Conservation (phyloP, 2,888 invertebrate species). For the Xanthorhoe designata region DNA sequence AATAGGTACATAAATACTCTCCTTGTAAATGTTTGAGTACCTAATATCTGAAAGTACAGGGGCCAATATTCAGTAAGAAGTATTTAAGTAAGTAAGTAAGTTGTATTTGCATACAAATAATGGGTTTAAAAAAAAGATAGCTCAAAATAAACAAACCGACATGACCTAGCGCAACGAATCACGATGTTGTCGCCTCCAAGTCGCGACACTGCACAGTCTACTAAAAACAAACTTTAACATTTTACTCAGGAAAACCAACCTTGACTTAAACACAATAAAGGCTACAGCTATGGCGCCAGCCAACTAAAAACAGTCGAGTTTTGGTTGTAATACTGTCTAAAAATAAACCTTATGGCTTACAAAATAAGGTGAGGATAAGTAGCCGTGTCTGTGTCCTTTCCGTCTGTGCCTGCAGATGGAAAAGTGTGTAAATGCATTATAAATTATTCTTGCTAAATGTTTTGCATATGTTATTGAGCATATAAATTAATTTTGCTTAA, state of each 20-base stretch:
- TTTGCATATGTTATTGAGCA: conserved; percentile 31
- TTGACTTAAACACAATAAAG: conserved; percentile 12
- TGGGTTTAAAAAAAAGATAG: conserved; percentile 42
- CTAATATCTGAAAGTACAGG: too few species aligned
- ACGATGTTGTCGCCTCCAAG: conserved; percentile 55
- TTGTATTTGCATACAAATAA: not conserved
- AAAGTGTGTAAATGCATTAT: conserved; percentile 39
- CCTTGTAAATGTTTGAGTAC: too few species aligned
- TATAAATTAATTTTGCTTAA: conserved; percentile 13
- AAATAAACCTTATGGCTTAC: conserved; percentile 33
- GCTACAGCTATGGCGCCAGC: conserved; percentile 26
- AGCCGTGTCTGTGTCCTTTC: conserved; percentile 33
- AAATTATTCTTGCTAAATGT: conserved; percentile 36
- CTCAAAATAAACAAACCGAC: conserved; percentile 53
- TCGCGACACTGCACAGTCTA: conserved; percentile 49
- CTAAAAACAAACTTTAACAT: conserved; percentile 44
- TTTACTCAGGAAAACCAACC: conserved; percentile 21
- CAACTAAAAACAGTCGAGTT: conserved; percentile 31
- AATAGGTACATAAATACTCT: too few species aligned
- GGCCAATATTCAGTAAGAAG: too few species aligned
- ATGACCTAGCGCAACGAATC: conserved; percentile 62
- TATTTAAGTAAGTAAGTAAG: too few species aligned
- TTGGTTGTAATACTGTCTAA: conserved; percentile 13
- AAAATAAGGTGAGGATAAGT: conserved; percentile 27
- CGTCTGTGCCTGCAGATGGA: conserved; percentile 36